Evolutionary conservation across 2,797 vertebrate genomes (phyloP), one percentile per base, ranked within the genome.

Genomic region (Coregonus sp.): DNA sequence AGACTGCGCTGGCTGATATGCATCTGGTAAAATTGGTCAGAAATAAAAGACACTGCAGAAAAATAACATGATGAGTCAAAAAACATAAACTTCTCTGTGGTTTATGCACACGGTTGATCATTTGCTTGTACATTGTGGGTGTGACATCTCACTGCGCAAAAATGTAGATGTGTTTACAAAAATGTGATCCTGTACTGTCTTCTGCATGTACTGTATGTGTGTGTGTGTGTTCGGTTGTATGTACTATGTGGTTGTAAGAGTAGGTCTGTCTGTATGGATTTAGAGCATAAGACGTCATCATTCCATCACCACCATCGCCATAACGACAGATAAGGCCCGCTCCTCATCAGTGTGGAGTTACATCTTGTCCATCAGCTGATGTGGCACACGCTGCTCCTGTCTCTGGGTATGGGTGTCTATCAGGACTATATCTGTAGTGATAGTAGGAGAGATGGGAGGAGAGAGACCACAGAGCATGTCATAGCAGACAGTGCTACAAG

Each of bases 1-100:
- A 95, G 93, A 91, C 94, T 92, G 91, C 91, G 89, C 85, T 84
- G 89, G 85, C 87, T 94, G 94, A 95, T 95, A 95, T 92, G 91
- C 90, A 95, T 95, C 94, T 94, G 20, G 92, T 92, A 91, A 93
- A 94, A 94, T 94, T 91, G 92, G 92, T 94, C 88, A 87, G 91
- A 94, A 93, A 94, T 92, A 92, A 93, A 92, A 94, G 88, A 94
- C 91, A 92, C 92, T 83, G 77, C 80, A 77, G 91, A 89, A 87
- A 87, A 88, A 89, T 87, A 84, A 89, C 83, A 85, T 76, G 87
- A 93, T 92, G 90, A 93, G 88, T 91, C 85, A 86, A 93, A 90
- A 70, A 81, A 92, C 89, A 90, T 89, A 81, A 81, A 82, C 88
- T 87, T 88, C 81, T 86, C 84, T 88, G 89, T 12, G 81, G 88